Base-by-base conservation (phyloP, 2,113 vertebrate species). In the Festucalex cinctus region DNA sequence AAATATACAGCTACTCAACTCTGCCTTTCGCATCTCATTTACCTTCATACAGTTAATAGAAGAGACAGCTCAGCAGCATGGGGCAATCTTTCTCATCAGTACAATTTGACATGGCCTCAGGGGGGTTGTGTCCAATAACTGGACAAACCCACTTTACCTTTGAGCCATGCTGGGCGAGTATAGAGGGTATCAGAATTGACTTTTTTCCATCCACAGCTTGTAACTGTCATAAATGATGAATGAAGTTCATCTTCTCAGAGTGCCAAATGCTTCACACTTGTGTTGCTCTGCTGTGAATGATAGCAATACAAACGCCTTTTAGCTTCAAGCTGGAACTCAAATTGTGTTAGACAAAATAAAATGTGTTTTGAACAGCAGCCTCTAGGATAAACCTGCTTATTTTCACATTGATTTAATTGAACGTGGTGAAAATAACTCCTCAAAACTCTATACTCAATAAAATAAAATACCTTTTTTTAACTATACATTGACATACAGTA, bases 201-300 rank as follows among this genome's bases (percentile, higher is more conserved):
- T 57, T 62, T 41, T 37, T 62, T 43, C n/a, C 36, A 39, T 61
- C 59, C 36, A 14, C 57, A 69, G 44, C 56, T 60, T 68, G 14
- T 69, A 65, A 54, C 35, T 53, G 49, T 24, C 48, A 12, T n/a
- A 36, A 8, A 43, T 63, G 48, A 57, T n/a, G n/a, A 56, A 70
- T 64, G 28, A 57, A 46, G 24, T 62, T 62, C 59, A 62, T 62
- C 59, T 62, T 22, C 37, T 41, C 39, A 41, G 59, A 61, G 59
- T 62, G 59, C 59, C 59, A 61, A 61, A 22, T 61, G 59, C 35
- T 37, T 61, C n/a, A 41, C 36, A 41, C 59, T 39, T 61, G 32
- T 61, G 54, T 37, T 60, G 20, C 14, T 26, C 22, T 62, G 20
- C 59, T 39, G 37, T 43, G 37, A 43, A 36, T 22, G 59, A 41